These are phyloP conservation scores for Sciurus niger DNA, from an alignment of 2,113 vertebrate species.

Conservation along the genomic window DNA sequence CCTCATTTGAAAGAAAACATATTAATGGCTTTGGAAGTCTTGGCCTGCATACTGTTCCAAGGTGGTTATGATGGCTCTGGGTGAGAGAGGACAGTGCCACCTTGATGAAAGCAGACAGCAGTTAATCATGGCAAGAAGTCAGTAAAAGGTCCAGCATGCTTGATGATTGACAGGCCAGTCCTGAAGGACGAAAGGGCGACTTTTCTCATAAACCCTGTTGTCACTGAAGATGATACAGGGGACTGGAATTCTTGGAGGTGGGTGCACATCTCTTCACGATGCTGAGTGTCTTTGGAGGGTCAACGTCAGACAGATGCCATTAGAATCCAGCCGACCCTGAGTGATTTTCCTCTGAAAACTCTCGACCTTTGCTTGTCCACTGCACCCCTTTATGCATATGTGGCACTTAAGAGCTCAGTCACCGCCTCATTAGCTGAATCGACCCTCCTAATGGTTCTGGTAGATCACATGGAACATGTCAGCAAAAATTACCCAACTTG, in stretches of 20 bases:
- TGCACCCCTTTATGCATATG: neutral
- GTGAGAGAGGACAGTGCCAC: neutral
- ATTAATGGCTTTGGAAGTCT: conserved; percentile 39
- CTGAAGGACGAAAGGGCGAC: neutral
- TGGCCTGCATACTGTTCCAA: neutral
- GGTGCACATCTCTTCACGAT: neutral
- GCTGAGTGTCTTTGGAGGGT: neutral
- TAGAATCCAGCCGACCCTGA: neutral
- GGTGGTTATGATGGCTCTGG: neutral
- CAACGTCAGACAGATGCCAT: neutral
- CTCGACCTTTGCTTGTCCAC: neutral
- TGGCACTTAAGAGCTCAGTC: neutral
- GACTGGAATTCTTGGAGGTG: neutral
- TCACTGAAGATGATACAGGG: neutral
- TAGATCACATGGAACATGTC: neutral
- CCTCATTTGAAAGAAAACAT: conserved; percentile 39
- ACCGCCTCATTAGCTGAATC: neutral
- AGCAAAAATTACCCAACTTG: neutral
- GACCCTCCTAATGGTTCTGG: neutral
- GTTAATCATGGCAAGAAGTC: neutral
- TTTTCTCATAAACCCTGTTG: neutral
- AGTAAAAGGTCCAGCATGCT: neutral
- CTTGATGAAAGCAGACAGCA: neutral
- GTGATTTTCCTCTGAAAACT: conserved; percentile 13
- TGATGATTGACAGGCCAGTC: neutral